Base-by-base conservation (phyloP, 2,113 vertebrate genomes). In the Leptobrachium ailaonicum region DNA sequence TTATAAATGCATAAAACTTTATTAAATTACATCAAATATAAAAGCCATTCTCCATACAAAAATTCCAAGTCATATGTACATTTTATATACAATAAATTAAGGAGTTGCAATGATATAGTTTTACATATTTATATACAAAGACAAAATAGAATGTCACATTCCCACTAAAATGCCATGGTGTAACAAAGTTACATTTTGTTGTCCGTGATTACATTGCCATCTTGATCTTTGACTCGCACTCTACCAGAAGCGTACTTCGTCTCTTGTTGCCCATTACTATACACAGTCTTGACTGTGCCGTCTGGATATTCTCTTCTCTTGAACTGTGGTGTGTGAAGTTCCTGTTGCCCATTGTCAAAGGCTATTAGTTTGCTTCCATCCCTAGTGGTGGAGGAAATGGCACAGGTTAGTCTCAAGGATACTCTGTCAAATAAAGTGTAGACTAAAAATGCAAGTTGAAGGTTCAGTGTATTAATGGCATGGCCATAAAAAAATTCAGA, bases 291-390 rank as follows among this genome's bases (percentile, higher is more conserved):
- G 73, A 96, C 91, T 0, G 96, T 97, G 4, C 98, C 96, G 14
- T 99, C 97, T 0, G 96, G 95, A 82, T 99, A 99, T 80, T 98
- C 95, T 0, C 97, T 89, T 74, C 95, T 94, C 87, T 98, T 99
- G 86, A 94, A 99, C 50, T 95, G 89, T 0, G 91, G 14, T 0
- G 96, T 98, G 83, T 99, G 98, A 2, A 97, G 85, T 87, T 99
- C 98, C 84, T 90, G 93, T 87, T 99, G 96, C 58, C 98, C 97
- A 0, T 96, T 98, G 89, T 88, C 96, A 87, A 99, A 99, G 75
- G 94, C 93, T 84, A 99, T 98, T 32, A 95, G 89, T 89, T 96
- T 98, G 84, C 89, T 96, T 82, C 97, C 96, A 71, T 99, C 95
- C 68, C 98, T 99, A 85, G 41, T 82, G 76, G 71, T 84, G 45